Conservation (phyloP, 2,797 vertebrate species). For the Pseudotriccus pelzelni region DNA sequence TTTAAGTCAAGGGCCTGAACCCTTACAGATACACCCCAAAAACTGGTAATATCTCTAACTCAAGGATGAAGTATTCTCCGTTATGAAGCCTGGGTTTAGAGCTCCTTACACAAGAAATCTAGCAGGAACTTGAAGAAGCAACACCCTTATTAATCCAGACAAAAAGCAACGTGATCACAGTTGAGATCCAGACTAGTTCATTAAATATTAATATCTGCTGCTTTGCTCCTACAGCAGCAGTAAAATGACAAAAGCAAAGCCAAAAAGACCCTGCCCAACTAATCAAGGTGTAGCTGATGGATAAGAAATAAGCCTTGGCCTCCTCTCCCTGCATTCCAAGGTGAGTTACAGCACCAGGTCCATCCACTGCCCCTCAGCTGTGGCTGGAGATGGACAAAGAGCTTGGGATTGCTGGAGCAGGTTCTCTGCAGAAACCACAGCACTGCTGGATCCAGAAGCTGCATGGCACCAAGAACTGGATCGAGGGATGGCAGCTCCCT, state of each 20-base stretch:
- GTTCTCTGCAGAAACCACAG: not conserved
- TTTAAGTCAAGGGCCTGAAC: not conserved
- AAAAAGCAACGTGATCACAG: not conserved
- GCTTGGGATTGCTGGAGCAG: not conserved
- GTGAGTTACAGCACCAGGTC: not conserved
- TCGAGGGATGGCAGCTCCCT: not conserved
- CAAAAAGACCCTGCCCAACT: not conserved
- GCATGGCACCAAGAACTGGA: not conserved
- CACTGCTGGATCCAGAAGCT: not conserved
- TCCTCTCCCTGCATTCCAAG: not conserved
- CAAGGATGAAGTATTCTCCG: not conserved
- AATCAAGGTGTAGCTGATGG: not conserved
- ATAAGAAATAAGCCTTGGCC: not conserved
- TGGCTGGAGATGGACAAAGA: not conserved
- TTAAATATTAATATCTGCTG: slow-evolving; percentile 18
- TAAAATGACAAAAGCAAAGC: not conserved
- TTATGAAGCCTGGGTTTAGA: not conserved
- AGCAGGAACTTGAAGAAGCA: not conserved
- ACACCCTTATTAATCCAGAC: not conserved
- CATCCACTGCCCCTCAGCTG: not conserved
- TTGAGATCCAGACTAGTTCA: not conserved
- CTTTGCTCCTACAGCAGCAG: not conserved
- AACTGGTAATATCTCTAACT: not conserved
- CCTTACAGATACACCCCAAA: not conserved
- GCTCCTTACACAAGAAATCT: not conserved